Conservation (phyloP, 2,113 vertebrate genomes). For the Tapirus terrestris region DNA sequence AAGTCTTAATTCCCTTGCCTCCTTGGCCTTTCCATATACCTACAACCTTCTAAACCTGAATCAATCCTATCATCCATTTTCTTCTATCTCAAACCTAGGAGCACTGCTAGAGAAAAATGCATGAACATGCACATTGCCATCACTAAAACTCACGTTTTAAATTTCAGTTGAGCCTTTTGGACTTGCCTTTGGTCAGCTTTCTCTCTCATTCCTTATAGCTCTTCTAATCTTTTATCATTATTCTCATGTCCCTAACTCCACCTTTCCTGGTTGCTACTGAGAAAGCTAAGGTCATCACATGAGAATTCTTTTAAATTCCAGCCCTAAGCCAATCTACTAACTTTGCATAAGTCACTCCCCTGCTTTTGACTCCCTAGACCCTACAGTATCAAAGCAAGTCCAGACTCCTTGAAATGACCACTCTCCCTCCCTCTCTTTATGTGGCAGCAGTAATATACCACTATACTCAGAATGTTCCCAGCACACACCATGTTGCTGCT, state of each 20-base stretch:
- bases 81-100: background rate
- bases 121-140: background rate
- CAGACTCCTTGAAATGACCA: background rate
- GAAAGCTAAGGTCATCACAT: background rate
- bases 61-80: background rate
- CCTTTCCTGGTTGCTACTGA: background rate
- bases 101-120: background rate
- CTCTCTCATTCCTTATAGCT: background rate
- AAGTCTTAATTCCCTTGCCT: background rate
- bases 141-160: background rate
- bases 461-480: background rate
- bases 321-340: background rate
- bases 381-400: background rate
- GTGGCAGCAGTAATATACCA: background rate
- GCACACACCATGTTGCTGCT: background rate
- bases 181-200: background rate
- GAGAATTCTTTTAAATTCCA: conserved; percentile 18
- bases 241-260: background rate
- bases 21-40: background rate
- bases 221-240: background rate
- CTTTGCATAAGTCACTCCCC: background rate
- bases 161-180: background rate
- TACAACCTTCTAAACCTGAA: background rate
- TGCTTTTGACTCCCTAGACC: background rate
- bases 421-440: background rate